Base-by-base conservation (phyloP, 2,113 vertebrate genomes). In the Sorex araneus region DNA sequence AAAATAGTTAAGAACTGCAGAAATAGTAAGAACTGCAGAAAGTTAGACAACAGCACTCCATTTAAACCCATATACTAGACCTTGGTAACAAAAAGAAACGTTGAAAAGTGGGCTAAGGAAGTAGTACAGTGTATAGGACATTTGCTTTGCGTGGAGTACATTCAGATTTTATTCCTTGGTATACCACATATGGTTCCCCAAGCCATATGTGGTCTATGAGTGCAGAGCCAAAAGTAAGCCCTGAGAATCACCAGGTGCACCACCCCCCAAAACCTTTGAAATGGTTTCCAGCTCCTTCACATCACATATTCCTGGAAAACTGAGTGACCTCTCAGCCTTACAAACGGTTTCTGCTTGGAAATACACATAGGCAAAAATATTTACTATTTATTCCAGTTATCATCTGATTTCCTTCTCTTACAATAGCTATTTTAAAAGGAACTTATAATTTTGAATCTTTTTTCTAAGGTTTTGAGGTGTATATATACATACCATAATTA, bases 331-430 rank as follows among this genome's bases (percentile, higher is more conserved):
- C 50, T 2, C 25, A 50, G 8, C 1, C 30, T 8, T 3, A 13
- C 86, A 15, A 74, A 21, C n/a, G n/a, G n/a, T 47, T 45, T 1
- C 43, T 67, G 27, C 71, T 40, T 91, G 13, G 82, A 66, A 87
- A 93, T 50, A 18, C 60, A 81, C 32, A 50, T 16, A 13, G 27
- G 6, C 70, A 2, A 85, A 73, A 70, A 0, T 88, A 54, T n/a
- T 19, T 89, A 25, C 6, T 87, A 6, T 83, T 82, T 73, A 11
- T 69, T 64, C 30, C 81, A 92, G 34, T 34, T 63, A 84, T 67
- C 3, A 81, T 4, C 32, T 70, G 40, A 60, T 54, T 36, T 54
- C 32, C 30, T 19, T 84, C 84, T 69, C 83, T 70, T 69, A 79
- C 8, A 21, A 27, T 13, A 90, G 43, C 85, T 80, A 67, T 30